Evolutionary conservation across 2,797 vertebrate genomes (phyloP), one percentile per base, ranked within the genome.

Genomic region (Xenopus petersii): DNA sequence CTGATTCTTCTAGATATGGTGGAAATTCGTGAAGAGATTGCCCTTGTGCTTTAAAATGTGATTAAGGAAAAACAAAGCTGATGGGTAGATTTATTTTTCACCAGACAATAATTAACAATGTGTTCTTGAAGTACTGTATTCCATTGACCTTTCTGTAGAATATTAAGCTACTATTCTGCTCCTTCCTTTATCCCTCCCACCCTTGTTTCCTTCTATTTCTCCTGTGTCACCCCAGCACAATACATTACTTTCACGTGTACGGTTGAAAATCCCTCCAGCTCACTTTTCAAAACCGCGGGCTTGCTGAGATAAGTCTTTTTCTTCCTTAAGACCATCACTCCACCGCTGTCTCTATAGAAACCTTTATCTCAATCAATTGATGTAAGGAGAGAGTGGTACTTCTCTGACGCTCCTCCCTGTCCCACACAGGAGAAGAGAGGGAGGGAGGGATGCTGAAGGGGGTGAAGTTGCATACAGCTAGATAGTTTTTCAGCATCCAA

Each of bases 401-500:
- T 67, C 81, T 75, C 82, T 71, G 49, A 77, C 80, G 67, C 77
- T 81, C 72, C 69, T 77, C 71, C 75, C 62, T 17, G 62, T 72
- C 80, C 49, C 69, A 63, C 71, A 55, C 54, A 58, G 64, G 64
- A 73, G 36, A 30, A 55, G 15, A 15, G 16, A 24, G 75, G 46
- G 56, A 0, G 13, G 72, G 71, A 24, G 72, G 67, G 75, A 64
- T 55, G 42, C n/a, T 77, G 75, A 54, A 77, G 68, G 58, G 61
- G 47, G 60, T 21, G 46, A 49, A 7, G 12, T 72, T 58, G 60
- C 73, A 79, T 72, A 84, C 75, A 69, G 61, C 61, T 74, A 55
- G 64, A 70, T 82, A 80, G 84, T 83, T 15, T 67, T 69, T 75
- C 85, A 70, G 75, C 78, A 82, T 83, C 88, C 86, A 88, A 89